Evolutionary conservation across 23 tunicate species (phyloP).

Genomic region (Ascidia mentula): DNA sequence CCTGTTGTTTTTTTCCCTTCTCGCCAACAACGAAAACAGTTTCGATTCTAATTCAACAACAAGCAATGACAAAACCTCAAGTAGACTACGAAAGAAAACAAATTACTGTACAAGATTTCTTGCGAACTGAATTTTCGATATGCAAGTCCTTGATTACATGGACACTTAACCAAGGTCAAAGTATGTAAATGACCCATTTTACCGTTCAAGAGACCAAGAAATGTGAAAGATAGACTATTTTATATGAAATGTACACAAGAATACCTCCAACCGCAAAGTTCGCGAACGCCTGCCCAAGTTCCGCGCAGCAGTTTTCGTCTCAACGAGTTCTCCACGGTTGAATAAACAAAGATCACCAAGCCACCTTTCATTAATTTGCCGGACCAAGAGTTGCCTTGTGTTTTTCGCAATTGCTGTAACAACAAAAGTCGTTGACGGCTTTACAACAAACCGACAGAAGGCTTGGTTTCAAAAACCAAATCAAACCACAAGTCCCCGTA

Average conservation of each 20-base stretch:
- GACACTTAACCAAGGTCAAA: too few relatives aligned
- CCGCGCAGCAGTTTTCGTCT: slow-evolving; percentile 36
- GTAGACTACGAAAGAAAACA: neutral
- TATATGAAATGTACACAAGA: neutral
- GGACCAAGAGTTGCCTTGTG: slow-evolving; percentile 61
- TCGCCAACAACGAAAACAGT: slow-evolving; percentile 50
- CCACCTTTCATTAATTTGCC: slow-evolving; percentile 78
- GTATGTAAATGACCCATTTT: too few relatives aligned
- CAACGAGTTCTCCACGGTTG: slow-evolving; percentile 8
- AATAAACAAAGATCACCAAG: slow-evolving; percentile 48
- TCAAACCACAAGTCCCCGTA: too few relatives aligned
- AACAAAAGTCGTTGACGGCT: too few relatives aligned
- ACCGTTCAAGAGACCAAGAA: too few relatives aligned
- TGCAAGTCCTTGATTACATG: too few relatives aligned
- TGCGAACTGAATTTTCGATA: too few relatives aligned
- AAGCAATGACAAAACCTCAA: neutral
- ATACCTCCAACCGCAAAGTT: slow-evolving; percentile 61
- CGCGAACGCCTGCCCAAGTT: slow-evolving; percentile 65
- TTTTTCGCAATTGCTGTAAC: slow-evolving; percentile 31
- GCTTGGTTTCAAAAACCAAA: too few relatives aligned
- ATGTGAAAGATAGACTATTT: neutral
- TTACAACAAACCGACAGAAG: too few relatives aligned
- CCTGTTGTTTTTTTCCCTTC: neutral
- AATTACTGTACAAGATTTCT: too few relatives aligned
- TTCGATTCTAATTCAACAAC: slow-evolving; percentile 39